phyloP scores from a whole-genome alignment of 2,113 vertebrate genomes.

The Prunella fulvescens region DNA sequence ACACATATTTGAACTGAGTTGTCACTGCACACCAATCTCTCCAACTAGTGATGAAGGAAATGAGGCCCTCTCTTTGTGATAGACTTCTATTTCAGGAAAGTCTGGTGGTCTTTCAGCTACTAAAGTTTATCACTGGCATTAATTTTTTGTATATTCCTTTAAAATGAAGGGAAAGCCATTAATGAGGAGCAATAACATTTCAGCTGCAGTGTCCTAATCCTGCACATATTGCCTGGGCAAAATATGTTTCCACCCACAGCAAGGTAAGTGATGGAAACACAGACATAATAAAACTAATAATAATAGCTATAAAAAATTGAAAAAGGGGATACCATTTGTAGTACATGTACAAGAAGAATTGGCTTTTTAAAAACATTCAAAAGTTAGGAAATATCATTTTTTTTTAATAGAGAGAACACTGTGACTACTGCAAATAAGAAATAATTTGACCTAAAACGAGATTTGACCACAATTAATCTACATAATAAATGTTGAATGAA shows the following conservation, averaged over 20 bases:
- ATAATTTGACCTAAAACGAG: background rate
- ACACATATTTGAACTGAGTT: background rate
- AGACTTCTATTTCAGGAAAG: background rate
- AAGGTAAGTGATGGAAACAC: background rate
- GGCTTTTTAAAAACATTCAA: background rate
- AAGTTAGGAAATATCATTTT: background rate
- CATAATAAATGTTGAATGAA: background rate
- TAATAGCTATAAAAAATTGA: background rate
- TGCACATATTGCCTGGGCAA: background rate
- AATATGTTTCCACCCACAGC: background rate
- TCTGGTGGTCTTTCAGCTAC: background rate
- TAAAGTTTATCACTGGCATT: rapidly evolving
- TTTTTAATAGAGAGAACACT: background rate
- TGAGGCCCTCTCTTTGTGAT: background rate
- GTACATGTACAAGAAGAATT: background rate
- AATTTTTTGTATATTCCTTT: background rate
- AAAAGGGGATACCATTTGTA: background rate
- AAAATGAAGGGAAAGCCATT: background rate
- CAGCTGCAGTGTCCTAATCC: background rate
- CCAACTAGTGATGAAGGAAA: background rate
- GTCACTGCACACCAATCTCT: background rate
- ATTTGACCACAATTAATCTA: background rate
- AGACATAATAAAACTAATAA: background rate
- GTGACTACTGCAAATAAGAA: background rate
- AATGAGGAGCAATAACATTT: background rate